Base-by-base conservation (phyloP, 2,888 invertebrate species). In the Candidula unifasciata region DNA sequence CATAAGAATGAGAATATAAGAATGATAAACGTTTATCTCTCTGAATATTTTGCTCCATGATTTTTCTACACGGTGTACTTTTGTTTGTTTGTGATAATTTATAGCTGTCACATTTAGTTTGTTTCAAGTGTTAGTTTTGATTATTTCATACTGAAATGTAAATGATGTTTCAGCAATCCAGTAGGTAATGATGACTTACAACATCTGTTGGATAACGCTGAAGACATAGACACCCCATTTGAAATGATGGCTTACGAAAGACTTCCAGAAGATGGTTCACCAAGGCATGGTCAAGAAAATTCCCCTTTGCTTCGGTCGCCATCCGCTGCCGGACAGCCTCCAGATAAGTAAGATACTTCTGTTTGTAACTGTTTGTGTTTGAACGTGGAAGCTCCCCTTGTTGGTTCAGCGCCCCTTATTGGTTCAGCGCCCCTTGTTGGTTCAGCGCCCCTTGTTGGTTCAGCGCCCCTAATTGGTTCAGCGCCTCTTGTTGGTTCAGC, bases 201-300 rank as follows among this genome's bases (percentile, higher is more conserved):
- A 24, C 76, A 16, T 57, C 30, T 33, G 21, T n/a, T 66, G n/a
- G 35, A 0, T 21, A 60, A 30, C 24, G 24, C 13, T 35, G 64
- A 73, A 35, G 52, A 60, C 13, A n/a, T n/a, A 73, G 73, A 73
- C n/a, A 37, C n/a, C 64, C 35, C 57, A 54, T 24, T 44, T 30
- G 54, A 74, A 60, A 64, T 74, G 57, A 82, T 82, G 82, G 82
- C 64, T 52, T 54, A 76, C n/a, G 77, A 82, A 27, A 35, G 30
- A 24, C n/a, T 30, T 16, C 30, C 37, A 8, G n/a, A 82, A 52
- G 69, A 60, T 27, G n/a, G n/a, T n/a, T 24, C 30, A n/a, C 24
- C 27, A 13, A 52, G 35, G 54, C 44, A 68, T 30, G 13, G 6
- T n/a, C 68, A 33, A 33, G 82, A 82, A 57, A 54, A 35, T 44